Conservation (phyloP, 2,888 invertebrate species). For the Alloscopus bannaensis region DNA sequence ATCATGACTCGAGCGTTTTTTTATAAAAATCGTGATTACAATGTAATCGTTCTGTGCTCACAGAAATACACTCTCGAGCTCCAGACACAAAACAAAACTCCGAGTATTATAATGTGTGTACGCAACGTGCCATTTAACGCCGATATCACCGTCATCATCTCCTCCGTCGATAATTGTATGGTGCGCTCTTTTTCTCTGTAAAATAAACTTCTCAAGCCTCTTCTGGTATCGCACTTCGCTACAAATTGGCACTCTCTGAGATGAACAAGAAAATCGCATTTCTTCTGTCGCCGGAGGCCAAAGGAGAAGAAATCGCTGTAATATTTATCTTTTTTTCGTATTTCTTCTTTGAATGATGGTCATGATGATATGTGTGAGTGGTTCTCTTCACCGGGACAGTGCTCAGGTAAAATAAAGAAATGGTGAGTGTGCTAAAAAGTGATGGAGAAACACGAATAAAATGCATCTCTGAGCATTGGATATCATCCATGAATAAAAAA, state of each 20-base stretch:
- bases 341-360: slow-evolving; percentile 44
- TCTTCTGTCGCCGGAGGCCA: slow-evolving; percentile 26
- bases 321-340: neutral
- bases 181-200: neutral
- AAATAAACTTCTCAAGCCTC: neutral
- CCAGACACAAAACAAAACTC: too few relatives aligned
- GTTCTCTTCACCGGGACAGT: too few relatives aligned
- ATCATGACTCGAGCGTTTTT: slow-evolving; percentile 60
- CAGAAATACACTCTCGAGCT: too few relatives aligned
- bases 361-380: slow-evolving; percentile 20
- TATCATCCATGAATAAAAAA: slow-evolving; percentile 43
- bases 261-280: too few relatives aligned
- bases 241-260: slow-evolving; percentile 25
- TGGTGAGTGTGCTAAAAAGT: neutral
- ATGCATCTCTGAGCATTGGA: neutral
- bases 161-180: slow-evolving; percentile 41
- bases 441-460: slow-evolving; percentile 26
- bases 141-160: slow-evolving; percentile 59
- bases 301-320: slow-evolving; percentile 1
- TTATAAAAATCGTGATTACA: slow-evolving; percentile 52
- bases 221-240: neutral
- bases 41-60: slow-evolving; percentile 55
- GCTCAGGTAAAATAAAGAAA: too few relatives aligned
- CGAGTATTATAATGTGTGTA: slow-evolving; percentile 21
- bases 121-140: slow-evolving; percentile 62